A percentile compares a stretch with the other conserved stretches of the same genome.
Evolutionary conservation across 2,797 vertebrate species (phyloP).

Genomic region (Crenuchus spilurus): DNA sequence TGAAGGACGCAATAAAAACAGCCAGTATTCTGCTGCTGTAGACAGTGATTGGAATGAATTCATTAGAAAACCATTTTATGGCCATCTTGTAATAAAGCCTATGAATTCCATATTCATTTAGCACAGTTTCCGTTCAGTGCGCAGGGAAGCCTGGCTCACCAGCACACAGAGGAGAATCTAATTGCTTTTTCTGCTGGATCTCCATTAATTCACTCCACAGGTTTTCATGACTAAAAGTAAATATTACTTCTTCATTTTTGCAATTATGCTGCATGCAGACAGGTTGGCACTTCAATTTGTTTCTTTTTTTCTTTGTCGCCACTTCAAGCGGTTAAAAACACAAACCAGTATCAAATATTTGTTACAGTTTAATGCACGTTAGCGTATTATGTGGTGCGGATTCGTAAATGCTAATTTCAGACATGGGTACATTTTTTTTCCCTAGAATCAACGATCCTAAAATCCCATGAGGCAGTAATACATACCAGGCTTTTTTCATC

Average conservation of each 20-base stretch:
- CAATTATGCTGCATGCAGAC: slow-evolving; percentile 5
- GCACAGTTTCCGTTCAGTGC: slow-evolving; percentile 66
- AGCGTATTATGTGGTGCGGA: neutral
- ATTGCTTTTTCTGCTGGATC: slow-evolving; percentile 66
- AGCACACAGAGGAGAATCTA: slow-evolving; percentile 68
- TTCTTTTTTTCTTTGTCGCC: neutral
- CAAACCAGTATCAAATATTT: neutral
- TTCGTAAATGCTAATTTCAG: slow-evolving; percentile 4
- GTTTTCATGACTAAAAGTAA: slow-evolving; percentile 61
- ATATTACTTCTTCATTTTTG: slow-evolving; percentile 42
- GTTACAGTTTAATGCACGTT: slow-evolving; percentile 1
- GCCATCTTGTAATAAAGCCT: slow-evolving; percentile 74
- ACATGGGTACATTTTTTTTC: slow-evolving; percentile 10
- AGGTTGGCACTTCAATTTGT: slow-evolving; percentile 3
- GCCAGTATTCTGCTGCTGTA: slow-evolving; percentile 39
- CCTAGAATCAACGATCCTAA: neutral
- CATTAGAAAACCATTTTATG: slow-evolving; percentile 63
- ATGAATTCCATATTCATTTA: slow-evolving; percentile 72
- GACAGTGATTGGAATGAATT: slow-evolving; percentile 61
- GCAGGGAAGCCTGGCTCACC: slow-evolving; percentile 65
- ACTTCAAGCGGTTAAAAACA: slow-evolving; percentile 17
- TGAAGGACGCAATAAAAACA: slow-evolving; percentile 32
- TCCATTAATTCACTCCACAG: slow-evolving; percentile 69
- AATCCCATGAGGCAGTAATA: too few relatives aligned
- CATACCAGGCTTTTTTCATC: too few relatives aligned